These are phyloP conservation scores for Muscina levida DNA, from an alignment of 2,888 invertebrate species.

Conservation along the genomic window DNA sequence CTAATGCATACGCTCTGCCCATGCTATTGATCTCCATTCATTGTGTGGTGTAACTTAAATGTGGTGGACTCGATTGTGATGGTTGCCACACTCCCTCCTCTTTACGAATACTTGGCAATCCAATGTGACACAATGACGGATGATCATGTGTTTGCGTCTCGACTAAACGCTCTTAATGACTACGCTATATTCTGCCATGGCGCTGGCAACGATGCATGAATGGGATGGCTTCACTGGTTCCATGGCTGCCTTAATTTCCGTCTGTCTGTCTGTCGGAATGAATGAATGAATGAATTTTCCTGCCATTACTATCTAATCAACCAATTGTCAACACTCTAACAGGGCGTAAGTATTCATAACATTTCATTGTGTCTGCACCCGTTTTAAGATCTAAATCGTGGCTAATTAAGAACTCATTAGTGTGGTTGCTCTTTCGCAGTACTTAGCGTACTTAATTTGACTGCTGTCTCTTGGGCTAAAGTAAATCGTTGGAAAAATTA, in stretches of 20 bases:
- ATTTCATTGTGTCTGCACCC: slow-evolving; percentile 49
- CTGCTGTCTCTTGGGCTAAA: slow-evolving; percentile 4
- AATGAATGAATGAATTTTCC: too few species aligned
- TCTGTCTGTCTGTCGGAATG: slow-evolving; percentile 32
- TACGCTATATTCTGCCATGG: slow-evolving; percentile 52
- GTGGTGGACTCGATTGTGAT: too few species aligned
- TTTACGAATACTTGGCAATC: slow-evolving; percentile 37
- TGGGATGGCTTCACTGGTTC: slow-evolving; percentile 9
- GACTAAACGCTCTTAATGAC: slow-evolving; percentile 65
- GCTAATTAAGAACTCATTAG: slow-evolving; percentile 70
- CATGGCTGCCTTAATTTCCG: not conserved
- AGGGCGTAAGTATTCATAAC: slow-evolving; percentile 71
- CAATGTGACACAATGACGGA: slow-evolving; percentile 65
- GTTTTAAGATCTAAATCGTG: slow-evolving; percentile 41
- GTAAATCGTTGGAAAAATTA: not conserved
- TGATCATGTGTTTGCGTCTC: slow-evolving; percentile 59
- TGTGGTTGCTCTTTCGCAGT: slow-evolving; percentile 45
- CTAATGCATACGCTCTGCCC: slow-evolving; percentile 56
- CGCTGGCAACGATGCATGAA: slow-evolving; percentile 15
- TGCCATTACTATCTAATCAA: slow-evolving; percentile 40
- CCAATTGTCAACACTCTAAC: slow-evolving; percentile 34
- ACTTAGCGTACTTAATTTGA: slow-evolving; percentile 37
- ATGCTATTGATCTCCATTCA: slow-evolving; percentile 48
- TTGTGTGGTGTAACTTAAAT: slow-evolving; percentile 26
- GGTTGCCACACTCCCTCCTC: too few species aligned